phyloP scores from a whole-genome alignment of 2,113 vertebrate genomes.

The Motacilla alba region DNA sequence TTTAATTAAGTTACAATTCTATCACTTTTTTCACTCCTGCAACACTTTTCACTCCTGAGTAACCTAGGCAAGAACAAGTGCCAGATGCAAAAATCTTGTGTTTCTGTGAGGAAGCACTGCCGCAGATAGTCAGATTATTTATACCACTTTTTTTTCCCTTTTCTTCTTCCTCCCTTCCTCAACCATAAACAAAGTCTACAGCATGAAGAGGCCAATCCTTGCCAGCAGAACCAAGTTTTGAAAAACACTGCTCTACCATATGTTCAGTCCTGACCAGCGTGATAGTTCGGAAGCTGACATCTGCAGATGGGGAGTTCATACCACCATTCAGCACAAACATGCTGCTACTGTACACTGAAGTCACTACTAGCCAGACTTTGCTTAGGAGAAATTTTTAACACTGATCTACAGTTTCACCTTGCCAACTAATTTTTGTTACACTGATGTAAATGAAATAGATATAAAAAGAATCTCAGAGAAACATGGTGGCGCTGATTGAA shows the following conservation, averaged over 20 bases:
- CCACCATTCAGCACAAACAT: background rate
- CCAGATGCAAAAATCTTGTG: slow-evolving; percentile 16
- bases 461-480: background rate
- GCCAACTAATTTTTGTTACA: background rate
- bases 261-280: slow-evolving; percentile 38
- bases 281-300: slow-evolving; percentile 19
- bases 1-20: background rate
- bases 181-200: slow-evolving; percentile 22
- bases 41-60: background rate
- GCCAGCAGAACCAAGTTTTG: slow-evolving; percentile 43
- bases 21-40: background rate
- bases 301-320: slow-evolving; percentile 29
- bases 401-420: background rate
- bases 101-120: background rate
- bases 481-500: background rate
- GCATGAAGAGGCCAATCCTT: slow-evolving; percentile 50
- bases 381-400: slow-evolving; percentile 3
- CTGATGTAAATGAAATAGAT: background rate
- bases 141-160: background rate
- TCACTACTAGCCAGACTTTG: slow-evolving; percentile 15
- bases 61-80: background rate
- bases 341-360: background rate
- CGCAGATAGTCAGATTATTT: background rate
- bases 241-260: slow-evolving; percentile 35
- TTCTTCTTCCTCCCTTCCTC: background rate